phyloP scores from a whole-genome alignment of 1,140 invertebrate genomes.

The Nixonia krombeini region DNA sequence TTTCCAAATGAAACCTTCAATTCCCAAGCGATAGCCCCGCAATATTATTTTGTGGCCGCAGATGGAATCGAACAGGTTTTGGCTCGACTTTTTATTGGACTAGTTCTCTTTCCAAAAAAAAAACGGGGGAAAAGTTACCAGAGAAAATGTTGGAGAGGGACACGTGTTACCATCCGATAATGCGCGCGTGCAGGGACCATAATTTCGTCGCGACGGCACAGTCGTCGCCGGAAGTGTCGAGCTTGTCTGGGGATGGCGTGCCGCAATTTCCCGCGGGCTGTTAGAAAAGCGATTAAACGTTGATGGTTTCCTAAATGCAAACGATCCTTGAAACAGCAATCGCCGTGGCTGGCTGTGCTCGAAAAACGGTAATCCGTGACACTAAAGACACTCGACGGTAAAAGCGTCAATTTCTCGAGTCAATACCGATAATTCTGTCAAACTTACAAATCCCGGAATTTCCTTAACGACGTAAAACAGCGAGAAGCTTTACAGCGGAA shows the following conservation, averaged over 20 bases:
- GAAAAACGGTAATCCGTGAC: slow-evolving; percentile 28
- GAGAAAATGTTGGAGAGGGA: slow-evolving; percentile 19
- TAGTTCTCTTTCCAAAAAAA: not conserved
- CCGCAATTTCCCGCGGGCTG: slow-evolving; percentile 64
- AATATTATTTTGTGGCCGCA: no score
- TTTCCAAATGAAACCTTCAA: no score
- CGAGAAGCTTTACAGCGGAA: no score
- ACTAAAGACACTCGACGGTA: slow-evolving; percentile 14
- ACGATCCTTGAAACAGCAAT: slow-evolving; percentile 60
- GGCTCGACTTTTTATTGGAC: not conserved
- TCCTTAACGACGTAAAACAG: no score
- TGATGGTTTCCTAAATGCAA: slow-evolving; percentile 72
- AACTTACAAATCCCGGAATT: no score
- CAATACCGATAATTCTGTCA: no score
- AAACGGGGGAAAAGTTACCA: slow-evolving; percentile 1
- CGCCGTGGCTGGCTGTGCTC: slow-evolving; percentile 30
- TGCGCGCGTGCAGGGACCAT: slow-evolving; percentile 38
- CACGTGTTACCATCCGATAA: slow-evolving; percentile 38
- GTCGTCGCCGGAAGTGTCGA: slow-evolving; percentile 39
- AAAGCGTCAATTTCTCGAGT: no score
- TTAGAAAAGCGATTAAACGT: slow-evolving; percentile 71
- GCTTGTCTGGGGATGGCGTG: slow-evolving; percentile 42
- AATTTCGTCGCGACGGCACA: slow-evolving; percentile 36
- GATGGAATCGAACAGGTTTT: no score
- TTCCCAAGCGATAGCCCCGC: no score